Conservation (phyloP, 2,113 vertebrate species). For the Pseudolaguvia tuberculata region DNA sequence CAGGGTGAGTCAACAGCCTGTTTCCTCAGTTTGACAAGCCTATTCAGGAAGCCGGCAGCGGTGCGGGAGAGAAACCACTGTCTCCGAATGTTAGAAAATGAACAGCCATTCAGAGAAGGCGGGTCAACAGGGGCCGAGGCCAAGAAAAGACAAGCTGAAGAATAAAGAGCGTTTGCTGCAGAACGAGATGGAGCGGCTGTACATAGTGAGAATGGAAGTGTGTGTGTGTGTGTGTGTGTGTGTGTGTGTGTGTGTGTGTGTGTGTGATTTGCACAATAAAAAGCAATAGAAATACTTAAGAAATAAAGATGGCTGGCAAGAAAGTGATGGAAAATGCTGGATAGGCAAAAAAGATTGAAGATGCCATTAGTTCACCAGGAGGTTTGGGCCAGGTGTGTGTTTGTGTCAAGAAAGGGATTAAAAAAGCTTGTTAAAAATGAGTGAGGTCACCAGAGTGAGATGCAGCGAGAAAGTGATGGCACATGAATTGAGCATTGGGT, state of each 20-base stretch:
- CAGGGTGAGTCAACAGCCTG: conserved; percentile 12
- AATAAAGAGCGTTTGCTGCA: conserved; percentile 17
- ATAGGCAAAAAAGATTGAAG: conserved; percentile 35
- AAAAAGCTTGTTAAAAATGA: not conserved
- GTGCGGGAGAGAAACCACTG: conserved; percentile 21
- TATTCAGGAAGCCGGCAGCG: conserved; percentile 33
- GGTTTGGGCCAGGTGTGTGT: conserved; percentile 8
- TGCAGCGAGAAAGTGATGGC: conserved; percentile 2
- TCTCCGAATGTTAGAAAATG: conserved; percentile 38
- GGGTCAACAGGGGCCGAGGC: conserved; percentile 52
- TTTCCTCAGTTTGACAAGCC: conserved; percentile 48
- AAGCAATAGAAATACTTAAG: conserved; percentile 46
- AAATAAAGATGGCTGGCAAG: conserved; percentile 44
- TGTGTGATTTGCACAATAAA: conserved; percentile 46
- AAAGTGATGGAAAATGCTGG: conserved; percentile 37
- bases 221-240: conserved; percentile 1
- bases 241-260: conserved; percentile 8
- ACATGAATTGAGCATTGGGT: conserved; percentile 25
- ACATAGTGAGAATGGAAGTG: not conserved
- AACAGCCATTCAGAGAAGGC: conserved; percentile 46
- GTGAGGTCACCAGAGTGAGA: not conserved
- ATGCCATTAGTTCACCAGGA: conserved; percentile 30
- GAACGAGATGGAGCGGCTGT: conserved; percentile 16
- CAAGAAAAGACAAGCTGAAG: conserved; percentile 43
- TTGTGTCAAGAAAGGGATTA: conserved; percentile 14